Evolutionary conservation across 2,888 invertebrate genomes (phyloP), one percentile per base, ranked within the genome.

Genomic region (Hesperia comma): DNA sequence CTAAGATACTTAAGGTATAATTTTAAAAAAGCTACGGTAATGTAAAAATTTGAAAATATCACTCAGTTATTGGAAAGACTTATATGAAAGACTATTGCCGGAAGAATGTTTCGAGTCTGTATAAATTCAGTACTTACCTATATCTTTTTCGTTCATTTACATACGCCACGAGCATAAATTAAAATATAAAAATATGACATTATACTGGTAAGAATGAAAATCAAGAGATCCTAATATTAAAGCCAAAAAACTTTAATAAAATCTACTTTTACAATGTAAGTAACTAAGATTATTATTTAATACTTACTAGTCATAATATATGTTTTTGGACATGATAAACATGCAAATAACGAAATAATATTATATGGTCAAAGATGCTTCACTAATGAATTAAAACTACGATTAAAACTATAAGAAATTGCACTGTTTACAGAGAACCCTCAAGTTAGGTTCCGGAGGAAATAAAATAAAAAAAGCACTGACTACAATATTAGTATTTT

Each of bases 61-160:
- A 88, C 88, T 87, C 82, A 83, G 79, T 83, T 83, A 82, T 82
- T 81, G 84, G 85, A 88, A 85, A 88, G 82, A 85, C 85, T 75
- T 77, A 63, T 70, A 70, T 73, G 74, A 75, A 55, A 33, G 66
- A 67, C 66, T 67, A 55, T 67, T 67, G 61, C 61, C 61, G 66
- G 61, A 67, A 67, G 66, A 64, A 53, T 58, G 43, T 58, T 21
- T 58, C 26, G n/a, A 41, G 32, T 58, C 57, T 57, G 40, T 32
- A 43, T 26, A 58, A 57, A 57, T 41, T 57, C 57, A 57, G 40
- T 57, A 57, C 19, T 53, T 62, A 10, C 7, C 10, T 32, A 32
- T n/a, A 41, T 61, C 4, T 12, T 37, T 61, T 41, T 26, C 17
- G 14, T 55, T 37, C n/a, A 55, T 55, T 55, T 37, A 17, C 32